phyloP scores from a whole-genome alignment of 1,140 invertebrate species.

The Gryllus bimaculatus region DNA sequence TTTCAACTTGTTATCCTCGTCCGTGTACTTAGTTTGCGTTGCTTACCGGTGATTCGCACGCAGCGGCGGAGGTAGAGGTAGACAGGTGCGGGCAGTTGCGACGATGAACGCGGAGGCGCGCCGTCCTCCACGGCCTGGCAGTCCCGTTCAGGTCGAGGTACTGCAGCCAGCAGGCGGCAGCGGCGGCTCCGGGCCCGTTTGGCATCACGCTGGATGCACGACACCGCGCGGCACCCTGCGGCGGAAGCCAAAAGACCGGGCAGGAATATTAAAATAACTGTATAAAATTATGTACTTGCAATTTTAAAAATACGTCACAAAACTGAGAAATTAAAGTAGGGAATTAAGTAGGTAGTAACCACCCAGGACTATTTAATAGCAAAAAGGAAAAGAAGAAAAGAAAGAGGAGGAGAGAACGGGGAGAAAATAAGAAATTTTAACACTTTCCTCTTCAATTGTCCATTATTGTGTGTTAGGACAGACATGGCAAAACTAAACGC shows the following conservation, averaged over 20 bases:
- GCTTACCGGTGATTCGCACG: constrained; percentile 65
- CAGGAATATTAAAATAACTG: background rate
- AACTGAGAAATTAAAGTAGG: background rate
- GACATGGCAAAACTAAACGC: too few species aligned
- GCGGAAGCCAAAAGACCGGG: constrained; percentile 14
- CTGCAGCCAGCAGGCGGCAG: constrained; percentile 50
- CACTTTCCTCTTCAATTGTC: background rate
- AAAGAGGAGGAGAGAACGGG: too few species aligned
- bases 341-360: background rate
- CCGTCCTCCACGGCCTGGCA: constrained; percentile 72
- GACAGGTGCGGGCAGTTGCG: constrained; percentile 76
- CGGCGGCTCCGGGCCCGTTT: constrained; percentile 37
- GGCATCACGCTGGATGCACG: constrained; percentile 55
- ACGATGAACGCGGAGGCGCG: constrained; percentile 71
- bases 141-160: constrained; percentile 77
- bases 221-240: constrained; percentile 58
- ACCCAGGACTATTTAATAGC: background rate
- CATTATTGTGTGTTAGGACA: too few species aligned
- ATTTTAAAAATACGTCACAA: background rate
- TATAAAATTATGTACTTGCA: too few species aligned
- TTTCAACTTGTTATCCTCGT: too few species aligned
- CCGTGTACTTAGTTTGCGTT: too few species aligned
- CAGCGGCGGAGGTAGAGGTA: constrained; percentile 85
- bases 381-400: background rate
- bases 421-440: background rate